A percentile compares a stretch with the other conserved stretches of the same genome.
Conservation (phyloP, 2,797 vertebrate genomes). For the Poecilia wingei region DNA sequence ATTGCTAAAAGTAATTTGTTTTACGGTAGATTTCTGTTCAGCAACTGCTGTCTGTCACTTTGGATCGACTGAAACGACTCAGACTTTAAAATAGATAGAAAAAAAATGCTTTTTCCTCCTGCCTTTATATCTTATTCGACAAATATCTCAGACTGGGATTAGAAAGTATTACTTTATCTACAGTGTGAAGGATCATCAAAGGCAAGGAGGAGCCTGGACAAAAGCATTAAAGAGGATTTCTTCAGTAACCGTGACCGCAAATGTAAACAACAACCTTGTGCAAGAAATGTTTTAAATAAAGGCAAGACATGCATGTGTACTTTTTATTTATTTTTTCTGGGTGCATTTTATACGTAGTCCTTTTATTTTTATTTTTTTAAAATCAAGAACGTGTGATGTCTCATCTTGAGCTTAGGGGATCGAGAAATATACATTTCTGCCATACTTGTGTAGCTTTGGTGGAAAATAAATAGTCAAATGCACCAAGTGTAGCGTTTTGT, state of each 20-base stretch:
- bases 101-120: conserved; percentile 10
- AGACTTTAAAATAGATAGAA: conserved; percentile 13
- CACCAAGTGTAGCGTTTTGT: conserved; percentile 26
- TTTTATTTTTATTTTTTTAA: conserved; percentile 10
- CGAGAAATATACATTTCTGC: background rate
- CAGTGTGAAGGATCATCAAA: conserved; percentile 52
- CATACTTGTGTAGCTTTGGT: background rate
- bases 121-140: conserved; percentile 11
- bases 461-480: conserved; percentile 26
- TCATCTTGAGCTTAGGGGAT: background rate
- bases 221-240: conserved; percentile 46
- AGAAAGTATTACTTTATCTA: conserved; percentile 51
- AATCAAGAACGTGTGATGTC: conserved; percentile 23
- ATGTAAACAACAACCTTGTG: conserved; percentile 39
- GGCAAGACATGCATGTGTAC: conserved; percentile 11
- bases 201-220: conserved; percentile 31
- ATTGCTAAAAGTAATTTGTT: conserved; percentile 2
- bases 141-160: conserved; percentile 53
- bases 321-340: conserved; percentile 8
- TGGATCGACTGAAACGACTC: conserved; percentile 11
- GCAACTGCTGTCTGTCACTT: conserved; percentile 27
- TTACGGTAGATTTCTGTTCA: conserved; percentile 21
- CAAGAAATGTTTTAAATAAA: conserved; percentile 38
- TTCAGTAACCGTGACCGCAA: conserved; percentile 39
- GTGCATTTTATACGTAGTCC: background rate